Evolutionary conservation across 1,140 invertebrate species (phyloP).

Genomic region (Onthophagus taurus): DNA sequence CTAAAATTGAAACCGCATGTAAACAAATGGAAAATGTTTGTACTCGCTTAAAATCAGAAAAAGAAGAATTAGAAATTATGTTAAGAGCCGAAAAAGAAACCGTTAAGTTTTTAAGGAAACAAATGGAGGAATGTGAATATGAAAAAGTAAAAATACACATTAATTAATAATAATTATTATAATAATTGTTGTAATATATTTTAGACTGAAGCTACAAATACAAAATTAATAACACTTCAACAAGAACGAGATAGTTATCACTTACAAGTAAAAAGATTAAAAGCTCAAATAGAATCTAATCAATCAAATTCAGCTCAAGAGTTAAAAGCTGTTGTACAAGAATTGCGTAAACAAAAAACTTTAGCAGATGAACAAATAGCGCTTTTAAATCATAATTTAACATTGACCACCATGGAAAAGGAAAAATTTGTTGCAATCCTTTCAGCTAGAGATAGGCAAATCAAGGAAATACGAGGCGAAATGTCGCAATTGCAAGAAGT

Average conservation of each 20-base stretch:
- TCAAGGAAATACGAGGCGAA: conserved; percentile 33
- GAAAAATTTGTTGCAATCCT: conserved; percentile 33
- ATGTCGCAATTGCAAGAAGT: conserved; percentile 33
- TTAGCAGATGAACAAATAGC: conserved; percentile 22
- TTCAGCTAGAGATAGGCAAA: conserved; percentile 28
- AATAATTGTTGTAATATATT: conserved; percentile 3
- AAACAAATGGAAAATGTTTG: conserved; percentile 32
- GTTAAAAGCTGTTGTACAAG: conserved; percentile 22
- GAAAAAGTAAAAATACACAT: conserved; percentile 14
- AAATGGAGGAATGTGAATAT: conserved; percentile 25
- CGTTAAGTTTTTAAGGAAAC: conserved; percentile 23
- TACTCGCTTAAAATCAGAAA: conserved; percentile 29
- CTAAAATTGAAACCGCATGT: conserved; percentile 32
- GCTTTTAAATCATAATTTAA: conserved; percentile 27
- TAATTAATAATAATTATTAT: conserved; percentile 9
- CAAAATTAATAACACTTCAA: background rate
- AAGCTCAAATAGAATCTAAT: conserved; percentile 9
- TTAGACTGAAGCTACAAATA: conserved; percentile 2
- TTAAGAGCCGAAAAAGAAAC: conserved; percentile 26
- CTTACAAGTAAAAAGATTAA: conserved; percentile 8
- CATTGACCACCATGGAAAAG: conserved; percentile 28
- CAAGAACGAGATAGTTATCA: conserved; percentile 8
- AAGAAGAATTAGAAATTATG: conserved; percentile 26
- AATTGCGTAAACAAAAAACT: conserved; percentile 26
- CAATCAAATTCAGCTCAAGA: conserved; percentile 11